phyloP scores from a whole-genome alignment of 2,888 invertebrate genomes.

The Axea sp. region DNA sequence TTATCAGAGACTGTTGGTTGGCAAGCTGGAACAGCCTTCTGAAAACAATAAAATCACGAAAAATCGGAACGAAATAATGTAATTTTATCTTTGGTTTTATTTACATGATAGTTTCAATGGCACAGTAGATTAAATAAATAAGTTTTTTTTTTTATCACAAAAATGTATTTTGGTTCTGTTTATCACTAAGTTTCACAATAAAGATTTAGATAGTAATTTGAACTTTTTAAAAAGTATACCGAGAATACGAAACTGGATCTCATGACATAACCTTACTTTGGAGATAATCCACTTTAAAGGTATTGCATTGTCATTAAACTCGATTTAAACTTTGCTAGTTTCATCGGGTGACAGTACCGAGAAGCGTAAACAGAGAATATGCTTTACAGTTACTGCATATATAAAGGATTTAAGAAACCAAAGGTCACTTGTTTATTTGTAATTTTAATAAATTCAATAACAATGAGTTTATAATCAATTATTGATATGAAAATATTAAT shows the following conservation, averaged over 20 bases:
- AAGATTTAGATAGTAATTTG: slow-evolving; percentile 40
- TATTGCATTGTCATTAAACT: slow-evolving; percentile 63
- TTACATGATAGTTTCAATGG: too few relatives aligned
- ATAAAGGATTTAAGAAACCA: slow-evolving; percentile 37
- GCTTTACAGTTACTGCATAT: slow-evolving; percentile 56
- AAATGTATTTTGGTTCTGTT: slow-evolving; percentile 10
- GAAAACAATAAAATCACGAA: slow-evolving; percentile 19
- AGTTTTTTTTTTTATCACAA: not conserved
- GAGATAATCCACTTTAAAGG: slow-evolving; percentile 62
- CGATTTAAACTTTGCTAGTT: slow-evolving; percentile 63
- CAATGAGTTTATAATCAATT: too few relatives aligned
- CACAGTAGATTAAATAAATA: too few relatives aligned
- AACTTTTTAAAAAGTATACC: slow-evolving; percentile 24
- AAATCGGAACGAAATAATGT: slow-evolving; percentile 16
- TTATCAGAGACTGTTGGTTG: slow-evolving; percentile 48
- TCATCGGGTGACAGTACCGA: slow-evolving; percentile 53
- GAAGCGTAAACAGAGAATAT: slow-evolving; percentile 63
- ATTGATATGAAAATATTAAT: too few relatives aligned
- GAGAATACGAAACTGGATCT: slow-evolving; percentile 53
- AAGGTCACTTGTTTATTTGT: slow-evolving; percentile 71
- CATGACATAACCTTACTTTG: slow-evolving; percentile 60
- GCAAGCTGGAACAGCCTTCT: slow-evolving; percentile 23
- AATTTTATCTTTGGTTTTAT: too few relatives aligned
- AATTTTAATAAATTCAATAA: too few relatives aligned
- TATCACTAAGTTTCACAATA: slow-evolving; percentile 21